Conservation (phyloP, 2,888 invertebrate genomes). For the Plemyria rubiginata region DNA sequence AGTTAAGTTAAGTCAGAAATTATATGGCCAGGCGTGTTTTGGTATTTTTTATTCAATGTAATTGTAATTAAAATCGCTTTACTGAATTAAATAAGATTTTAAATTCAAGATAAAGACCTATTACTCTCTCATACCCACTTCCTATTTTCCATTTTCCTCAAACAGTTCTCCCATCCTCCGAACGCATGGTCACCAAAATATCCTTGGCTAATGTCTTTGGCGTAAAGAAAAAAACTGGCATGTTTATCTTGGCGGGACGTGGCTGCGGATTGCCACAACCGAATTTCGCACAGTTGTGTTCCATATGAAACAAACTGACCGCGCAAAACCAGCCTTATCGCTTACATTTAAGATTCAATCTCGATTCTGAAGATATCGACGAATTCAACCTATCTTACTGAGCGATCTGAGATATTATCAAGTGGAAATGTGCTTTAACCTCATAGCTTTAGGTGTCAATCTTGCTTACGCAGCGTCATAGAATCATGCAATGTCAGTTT, state of each 20-base stretch:
- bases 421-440: not conserved
- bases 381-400: not conserved
- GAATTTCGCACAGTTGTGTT: slow-evolving; percentile 46
- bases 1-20: no score
- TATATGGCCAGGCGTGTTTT: no score
- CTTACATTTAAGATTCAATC: not conserved
- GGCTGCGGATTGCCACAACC: slow-evolving; percentile 71
- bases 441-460: not conserved
- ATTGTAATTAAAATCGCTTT: no score
- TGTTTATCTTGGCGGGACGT: slow-evolving; percentile 81
- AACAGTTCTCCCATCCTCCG: slow-evolving; percentile 36
- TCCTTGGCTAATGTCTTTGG: slow-evolving; percentile 84
- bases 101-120: no score
- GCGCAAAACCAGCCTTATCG: slow-evolving; percentile 1
- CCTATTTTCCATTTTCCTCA: slow-evolving; percentile 21
- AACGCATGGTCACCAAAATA: slow-evolving; percentile 58
- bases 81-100: no score
- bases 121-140: no score
- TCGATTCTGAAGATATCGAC: not conserved
- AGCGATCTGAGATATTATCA: not conserved
- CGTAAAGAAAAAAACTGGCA: slow-evolving; percentile 78
- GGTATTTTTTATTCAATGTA: no score
- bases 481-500: not conserved
- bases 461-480: not conserved
- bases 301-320: slow-evolving; percentile 2